Percentiles rank a stretch among this genome's conserved stretches.
phyloP scores from a whole-genome alignment of 1,140 invertebrate genomes.

The Zaprionus taronus region DNA sequence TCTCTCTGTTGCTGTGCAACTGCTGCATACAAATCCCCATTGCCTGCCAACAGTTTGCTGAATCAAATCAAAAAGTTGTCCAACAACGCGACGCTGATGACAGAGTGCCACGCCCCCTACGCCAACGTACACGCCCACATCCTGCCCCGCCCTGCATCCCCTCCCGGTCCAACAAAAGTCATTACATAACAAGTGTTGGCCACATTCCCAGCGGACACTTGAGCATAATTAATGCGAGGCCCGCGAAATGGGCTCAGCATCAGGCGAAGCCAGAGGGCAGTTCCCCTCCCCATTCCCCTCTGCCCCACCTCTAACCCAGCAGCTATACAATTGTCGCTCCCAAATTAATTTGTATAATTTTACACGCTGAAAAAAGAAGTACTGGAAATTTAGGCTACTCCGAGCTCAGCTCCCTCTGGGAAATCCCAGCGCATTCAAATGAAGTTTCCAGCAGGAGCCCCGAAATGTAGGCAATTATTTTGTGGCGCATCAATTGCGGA shows the following conservation, averaged over 20 bases:
- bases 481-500: conserved; percentile 53
- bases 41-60: conserved; percentile 25
- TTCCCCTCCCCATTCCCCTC: neutral
- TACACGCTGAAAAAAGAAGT: conserved; percentile 43
- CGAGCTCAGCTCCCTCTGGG: conserved; percentile 29
- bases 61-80: conserved; percentile 72
- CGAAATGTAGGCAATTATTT: conserved; percentile 75
- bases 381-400: conserved; percentile 35
- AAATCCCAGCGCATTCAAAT: conserved; percentile 56
- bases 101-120: conserved; percentile 16
- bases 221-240: conserved; percentile 79
- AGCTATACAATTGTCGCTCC: conserved; percentile 73
- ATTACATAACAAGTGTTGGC: conserved; percentile 80
- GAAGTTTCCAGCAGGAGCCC: conserved; percentile 53
- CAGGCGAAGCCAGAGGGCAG: conserved; percentile 13
- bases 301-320: neutral
- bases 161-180: conserved; percentile 62
- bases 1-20: conserved; percentile 10
- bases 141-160: neutral
- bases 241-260: conserved; percentile 60
- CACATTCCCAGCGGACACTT: conserved; percentile 80
- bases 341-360: conserved; percentile 83
- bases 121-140: neutral
- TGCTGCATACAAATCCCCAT: conserved; percentile 22
- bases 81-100: conserved; percentile 45